Evolutionary conservation across 1,140 invertebrate genomes (phyloP), one percentile per base, ranked within the genome.

Genomic region (Caenorhabditis brenneri): DNA sequence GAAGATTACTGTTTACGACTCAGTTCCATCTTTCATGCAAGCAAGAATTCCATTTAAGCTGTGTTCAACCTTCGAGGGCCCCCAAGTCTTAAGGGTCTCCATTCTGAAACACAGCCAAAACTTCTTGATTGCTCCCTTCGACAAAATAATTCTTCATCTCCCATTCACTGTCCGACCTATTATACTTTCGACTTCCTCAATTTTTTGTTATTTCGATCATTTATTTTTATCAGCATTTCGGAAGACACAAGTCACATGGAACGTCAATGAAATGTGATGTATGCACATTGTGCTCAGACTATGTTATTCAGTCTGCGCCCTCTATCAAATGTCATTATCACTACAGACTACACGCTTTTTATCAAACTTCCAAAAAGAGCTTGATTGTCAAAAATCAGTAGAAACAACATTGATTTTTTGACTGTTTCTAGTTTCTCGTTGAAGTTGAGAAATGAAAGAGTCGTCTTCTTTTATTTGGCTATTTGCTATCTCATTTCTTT

Each of bases 271-370:
- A 19, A 33, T n/a, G 31, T 65, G 53, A 55, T 55, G 53, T 55
- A 55, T 65, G 58, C 16, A 65, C 29, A 65, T 65, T 65, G 58
- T 65, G 58, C 58, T 19, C 29, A 65, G 58, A 65, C 58, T 33
- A 15, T 65, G 3, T 33, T 33, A 33, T 16, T 19, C 1, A 15
- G 31, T 33, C 58, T 36, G 29, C 31, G 29, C 39, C 36, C 12
- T 65, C 58, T 29, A 27, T 12, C 4, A 27, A 55, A 55, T 27
- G 22, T 1, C 24, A 27, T 27, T 55, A 27, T 55, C 53, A 55
- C 22, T n/a, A 27, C 22, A 9, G n/a, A 65, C 58, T 65, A 65
- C 58, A 65, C 9, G n/a, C 1, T 19, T 36, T 33, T 65, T 65
- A 65, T 65, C 58, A 65, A 31, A 9, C 19, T 65, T 65, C 6